Conservation (phyloP, 2,888 invertebrate genomes). For the Cotesia congregata region DNA sequence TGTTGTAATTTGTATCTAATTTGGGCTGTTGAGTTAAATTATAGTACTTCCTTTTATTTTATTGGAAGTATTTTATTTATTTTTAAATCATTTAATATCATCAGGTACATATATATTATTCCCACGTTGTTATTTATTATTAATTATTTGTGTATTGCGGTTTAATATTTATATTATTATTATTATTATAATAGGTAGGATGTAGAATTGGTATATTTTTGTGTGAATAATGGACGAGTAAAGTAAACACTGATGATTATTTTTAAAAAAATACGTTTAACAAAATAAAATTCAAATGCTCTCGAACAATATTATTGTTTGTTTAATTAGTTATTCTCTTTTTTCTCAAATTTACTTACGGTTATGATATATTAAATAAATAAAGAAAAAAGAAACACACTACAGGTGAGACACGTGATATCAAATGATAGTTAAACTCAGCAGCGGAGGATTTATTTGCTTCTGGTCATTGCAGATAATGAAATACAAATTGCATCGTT, state of each 20-base stretch:
- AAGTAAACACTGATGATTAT: neutral
- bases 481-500: constrained; percentile 31
- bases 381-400: neutral
- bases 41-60: constrained; percentile 8
- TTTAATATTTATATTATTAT: constrained; percentile 21
- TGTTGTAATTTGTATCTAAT: constrained; percentile 32
- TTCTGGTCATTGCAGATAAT: constrained; percentile 31
- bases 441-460: constrained; percentile 17
- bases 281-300: neutral
- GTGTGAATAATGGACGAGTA: constrained; percentile 12
- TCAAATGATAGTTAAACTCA: constrained; percentile 1
- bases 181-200: constrained; percentile 23
- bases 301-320: neutral
- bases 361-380: too few species aligned
- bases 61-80: constrained; percentile 10
- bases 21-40: constrained; percentile 31
- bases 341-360: neutral
- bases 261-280: neutral
- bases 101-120: neutral
- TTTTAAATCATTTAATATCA: neutral
- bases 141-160: constrained; percentile 23
- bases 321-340: neutral
- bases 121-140: neutral
- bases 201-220: constrained; percentile 21
- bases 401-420: constrained; percentile 5